phyloP scores from a whole-genome alignment of 2,888 invertebrate species.

The Drosophila algonquin region DNA sequence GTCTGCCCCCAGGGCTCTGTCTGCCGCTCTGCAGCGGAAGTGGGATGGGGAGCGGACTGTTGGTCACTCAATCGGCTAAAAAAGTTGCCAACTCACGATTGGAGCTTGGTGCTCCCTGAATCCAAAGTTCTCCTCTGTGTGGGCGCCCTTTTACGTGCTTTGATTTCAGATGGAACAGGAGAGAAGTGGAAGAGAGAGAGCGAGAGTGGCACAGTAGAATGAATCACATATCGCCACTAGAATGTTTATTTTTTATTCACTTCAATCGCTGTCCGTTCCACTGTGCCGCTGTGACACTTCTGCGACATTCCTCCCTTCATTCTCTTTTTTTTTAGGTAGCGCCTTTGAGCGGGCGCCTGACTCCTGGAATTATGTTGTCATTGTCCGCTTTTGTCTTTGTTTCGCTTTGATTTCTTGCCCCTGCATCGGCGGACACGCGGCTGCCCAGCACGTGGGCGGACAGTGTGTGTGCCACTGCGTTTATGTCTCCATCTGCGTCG shows the following conservation, averaged over 20 bases:
- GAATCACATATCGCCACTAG: background rate
- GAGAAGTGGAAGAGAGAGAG: conserved; percentile 1
- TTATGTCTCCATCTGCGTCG: conserved; percentile 31
- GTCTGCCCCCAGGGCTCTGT: conserved; percentile 24
- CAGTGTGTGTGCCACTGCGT: conserved; percentile 8
- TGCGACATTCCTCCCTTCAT: conserved; percentile 32
- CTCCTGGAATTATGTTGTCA: conserved; percentile 74
- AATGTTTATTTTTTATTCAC: too few relatives aligned
- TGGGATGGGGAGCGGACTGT: conserved; percentile 9
- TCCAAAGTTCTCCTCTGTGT: conserved; percentile 31
- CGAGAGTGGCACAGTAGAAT: conserved; percentile 8
- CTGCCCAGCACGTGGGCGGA: conserved; percentile 41
- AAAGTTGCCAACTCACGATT: conserved; percentile 50
- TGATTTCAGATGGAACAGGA: conserved; percentile 30
- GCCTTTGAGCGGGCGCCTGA: conserved; percentile 38
- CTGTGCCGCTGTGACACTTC: conserved; percentile 37
- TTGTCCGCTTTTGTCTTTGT: conserved; percentile 20
- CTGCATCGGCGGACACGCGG: conserved; percentile 34
- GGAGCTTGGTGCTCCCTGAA: conserved; percentile 21
- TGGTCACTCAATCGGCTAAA: conserved; percentile 22
- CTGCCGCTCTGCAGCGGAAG: conserved; percentile 15
- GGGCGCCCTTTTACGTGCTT: conserved; percentile 42
- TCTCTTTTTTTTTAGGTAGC: conserved; percentile 52
- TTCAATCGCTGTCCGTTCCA: background rate
- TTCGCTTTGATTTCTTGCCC: conserved; percentile 30